Conservation (phyloP, 2,113 vertebrate genomes). For the Ellobius talpinus region DNA sequence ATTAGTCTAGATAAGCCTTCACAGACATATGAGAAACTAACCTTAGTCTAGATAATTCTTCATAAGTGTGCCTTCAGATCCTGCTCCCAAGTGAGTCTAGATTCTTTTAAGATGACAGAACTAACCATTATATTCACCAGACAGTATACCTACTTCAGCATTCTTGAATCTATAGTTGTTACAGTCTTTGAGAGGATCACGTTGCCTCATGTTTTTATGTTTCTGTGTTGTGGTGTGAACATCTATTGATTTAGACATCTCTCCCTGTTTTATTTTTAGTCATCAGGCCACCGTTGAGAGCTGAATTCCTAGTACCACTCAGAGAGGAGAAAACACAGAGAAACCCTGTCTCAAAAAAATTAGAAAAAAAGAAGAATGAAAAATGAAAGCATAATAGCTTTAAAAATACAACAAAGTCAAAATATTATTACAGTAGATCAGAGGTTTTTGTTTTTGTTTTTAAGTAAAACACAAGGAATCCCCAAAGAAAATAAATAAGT, state of each 20-base stretch:
- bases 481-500: not conserved
- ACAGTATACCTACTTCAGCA: not conserved
- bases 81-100: not conserved
- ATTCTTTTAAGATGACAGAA: not conserved
- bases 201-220: not conserved
- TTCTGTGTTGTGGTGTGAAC: not conserved
- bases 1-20: not conserved
- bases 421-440: not conserved
- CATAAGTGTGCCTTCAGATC: not conserved
- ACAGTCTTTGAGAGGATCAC: not conserved
- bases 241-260: not conserved
- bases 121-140: too few species aligned
- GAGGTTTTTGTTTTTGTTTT: not conserved
- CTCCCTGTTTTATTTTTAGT: not conserved
- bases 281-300: not conserved
- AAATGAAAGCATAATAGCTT: not conserved
- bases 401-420: not conserved
- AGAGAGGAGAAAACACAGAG: not conserved
- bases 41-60: not conserved
- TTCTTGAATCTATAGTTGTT: too few species aligned
- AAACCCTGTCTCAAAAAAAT: too few species aligned
- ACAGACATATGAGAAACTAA: not conserved
- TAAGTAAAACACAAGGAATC: not conserved
- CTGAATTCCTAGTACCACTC: not conserved
- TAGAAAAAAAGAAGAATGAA: not conserved